A percentile compares a stretch with the other conserved stretches of the same genome.
Evolutionary conservation across 2,797 vertebrate genomes (phyloP).

Genomic region (Mus spretus): DNA sequence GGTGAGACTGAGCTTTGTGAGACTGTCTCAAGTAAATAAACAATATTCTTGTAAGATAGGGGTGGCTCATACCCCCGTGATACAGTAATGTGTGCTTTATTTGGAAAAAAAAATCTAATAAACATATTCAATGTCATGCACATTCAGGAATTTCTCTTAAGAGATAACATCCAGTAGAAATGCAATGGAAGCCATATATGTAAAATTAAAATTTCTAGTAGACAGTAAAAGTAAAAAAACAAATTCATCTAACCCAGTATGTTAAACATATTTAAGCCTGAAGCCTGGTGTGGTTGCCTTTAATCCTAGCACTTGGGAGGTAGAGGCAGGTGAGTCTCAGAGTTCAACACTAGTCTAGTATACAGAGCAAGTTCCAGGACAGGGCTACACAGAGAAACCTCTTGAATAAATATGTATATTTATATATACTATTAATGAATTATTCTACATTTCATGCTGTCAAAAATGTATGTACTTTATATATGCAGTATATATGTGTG

Average conservation of each 20-base stretch:
- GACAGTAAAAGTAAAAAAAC: conserved; percentile 29
- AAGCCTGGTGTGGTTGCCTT: not conserved
- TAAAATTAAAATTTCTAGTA: conserved; percentile 53
- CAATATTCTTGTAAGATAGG: not conserved
- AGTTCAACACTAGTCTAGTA: not conserved
- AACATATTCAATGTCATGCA: conserved; percentile 5
- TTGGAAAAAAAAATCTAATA: not conserved
- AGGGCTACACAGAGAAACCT: not conserved
- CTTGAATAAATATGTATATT: not conserved
- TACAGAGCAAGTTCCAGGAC: not conserved
- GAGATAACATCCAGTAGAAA: not conserved
- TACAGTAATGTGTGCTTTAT: not conserved
- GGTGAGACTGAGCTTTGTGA: not conserved
- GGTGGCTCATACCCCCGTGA: not conserved
- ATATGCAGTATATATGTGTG: not conserved
- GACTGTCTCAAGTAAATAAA: not conserved
- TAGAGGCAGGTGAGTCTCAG: not conserved
- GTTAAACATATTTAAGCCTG: conserved; percentile 54
- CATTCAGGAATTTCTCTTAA: conserved; percentile 15
- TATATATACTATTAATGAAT: conserved; percentile 25
- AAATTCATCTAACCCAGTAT: not conserved
- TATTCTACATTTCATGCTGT: conserved; percentile 48
- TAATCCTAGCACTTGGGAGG: not conserved
- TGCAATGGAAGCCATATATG: not conserved
- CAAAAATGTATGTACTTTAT: not conserved